Evolutionary conservation across 2,797 vertebrate species (phyloP).

Genomic region (Morus bassanus): DNA sequence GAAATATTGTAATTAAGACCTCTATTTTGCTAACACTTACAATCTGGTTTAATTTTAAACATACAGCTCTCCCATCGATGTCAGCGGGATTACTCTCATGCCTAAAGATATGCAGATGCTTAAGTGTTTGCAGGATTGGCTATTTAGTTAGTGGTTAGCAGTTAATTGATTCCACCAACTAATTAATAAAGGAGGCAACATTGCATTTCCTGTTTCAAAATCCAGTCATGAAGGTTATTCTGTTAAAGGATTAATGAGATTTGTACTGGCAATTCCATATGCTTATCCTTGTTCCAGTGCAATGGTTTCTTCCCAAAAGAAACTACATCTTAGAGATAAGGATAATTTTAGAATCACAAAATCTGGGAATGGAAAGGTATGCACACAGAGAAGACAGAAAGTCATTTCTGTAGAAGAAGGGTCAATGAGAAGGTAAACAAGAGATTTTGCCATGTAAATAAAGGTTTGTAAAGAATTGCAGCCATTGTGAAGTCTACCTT

Average conservation of each 20-base stretch:
- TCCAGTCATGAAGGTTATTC: neutral
- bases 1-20: neutral
- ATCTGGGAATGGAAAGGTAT: neutral
- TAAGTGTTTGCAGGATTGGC: neutral
- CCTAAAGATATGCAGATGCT: conserved; percentile 1
- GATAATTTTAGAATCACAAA: neutral
- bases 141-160: conserved; percentile 23
- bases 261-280: neutral
- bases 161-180: conserved; percentile 18
- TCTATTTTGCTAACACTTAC: neutral
- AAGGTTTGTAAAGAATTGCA: neutral
- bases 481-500: neutral
- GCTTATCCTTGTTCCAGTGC: neutral
- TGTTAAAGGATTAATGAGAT: conserved; percentile 16
- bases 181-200: conserved; percentile 21
- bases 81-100: neutral
- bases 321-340: neutral
- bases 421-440: neutral
- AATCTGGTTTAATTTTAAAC: conserved; percentile 1
- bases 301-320: neutral
- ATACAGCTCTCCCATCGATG: neutral
- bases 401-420: neutral
- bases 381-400: neutral
- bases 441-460: neutral
- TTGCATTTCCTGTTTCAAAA: conserved; percentile 24